Base-by-base conservation (phyloP, 2,113 vertebrate species). In the Mellivora capensis region DNA sequence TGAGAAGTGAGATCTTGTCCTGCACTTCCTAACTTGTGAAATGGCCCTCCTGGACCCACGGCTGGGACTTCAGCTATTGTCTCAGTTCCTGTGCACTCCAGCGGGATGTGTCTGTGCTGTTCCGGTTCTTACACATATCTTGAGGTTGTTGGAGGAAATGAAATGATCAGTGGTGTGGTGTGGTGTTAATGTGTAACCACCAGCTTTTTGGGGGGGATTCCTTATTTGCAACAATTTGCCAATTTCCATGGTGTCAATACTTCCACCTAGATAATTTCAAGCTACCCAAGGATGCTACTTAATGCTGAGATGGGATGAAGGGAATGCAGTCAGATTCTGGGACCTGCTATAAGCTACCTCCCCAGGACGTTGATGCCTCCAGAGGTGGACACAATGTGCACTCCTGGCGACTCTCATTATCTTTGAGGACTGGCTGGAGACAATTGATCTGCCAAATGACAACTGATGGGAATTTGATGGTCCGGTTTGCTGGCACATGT, bases 331-430 rank as follows among this genome's bases (percentile, higher is more conserved):
- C 61, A n/a, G 31, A 31, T 34, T 23, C 4, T 21, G 29, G 74
- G 52, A 74, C 13, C 20, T 4, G n/a, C 2, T 62, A n/a, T 17
- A 13, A 69, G 47, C 3, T 20, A 4, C 34, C 27, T 23, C n/a
- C 12, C 18, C n/a, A 39, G 2, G 7, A 62, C 4, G 0, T 2
- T 0, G 54, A 8, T 29, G 64, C 25, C 0, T 0, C 4, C 9
- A 14, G 44, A 17, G 15, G 2, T 7, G 37, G 5, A 18, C 14
- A 4, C 14, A 11, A 37, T 44, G 2, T 3, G 2, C 69, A 12
- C 14, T 3, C 4, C 18, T 10, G 21, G n/a, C 1, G 8, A 91
- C 18, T 21, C 2, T 15, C 14, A 12, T 12, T 67, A 15, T 31
- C 21, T 64, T 13, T 52, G 83, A 71, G 61, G 49, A 7, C 52